Base-by-base conservation (phyloP, 2,888 invertebrate genomes). In the Carabus problematicus region DNA sequence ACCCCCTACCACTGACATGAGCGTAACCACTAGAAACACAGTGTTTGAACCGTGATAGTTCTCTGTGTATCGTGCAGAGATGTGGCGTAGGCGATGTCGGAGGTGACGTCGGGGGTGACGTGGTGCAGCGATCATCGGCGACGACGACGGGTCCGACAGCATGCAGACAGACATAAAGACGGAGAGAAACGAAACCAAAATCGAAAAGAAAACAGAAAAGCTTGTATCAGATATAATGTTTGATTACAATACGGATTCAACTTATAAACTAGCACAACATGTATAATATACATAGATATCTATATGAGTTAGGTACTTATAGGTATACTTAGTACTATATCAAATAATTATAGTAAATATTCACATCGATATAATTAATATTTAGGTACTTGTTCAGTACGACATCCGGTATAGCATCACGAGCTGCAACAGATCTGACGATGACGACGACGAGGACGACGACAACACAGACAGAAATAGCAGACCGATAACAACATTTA, bases 1-100 rank as follows among this genome's bases (percentile, higher is more conserved):
- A 90, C 95, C 95, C 91, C 95, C 96, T 91, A 96, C 95, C 90
- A 95, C 95, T 89, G 95, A 95, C 91, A 96, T 95, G 89, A 96
- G 94, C 87, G 94, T 93, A 89, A 91, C 93, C 87, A 96, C 96
- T 89, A 96, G 92, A 91, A 94, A 94, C 87, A 94, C 93, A 88
- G 95, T 95, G 90, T 95, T 95, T 87, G 94, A 95, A 88, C 95
- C 95, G 90, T 94, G 94, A 89, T 94, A 93, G 90, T 94, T 94
- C 90, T 93, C 94, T 94, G 91, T 87, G 60, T 29, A 29, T 29
- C 29, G 29, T 29, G 55, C 67, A 73, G 75, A 74, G 72, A 74
- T 72, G 75, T 77, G 78, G 77, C 76, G 79, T 77, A 74, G 75
- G 73, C 77, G 77, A 77, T 40, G 39, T 18, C 19, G 39, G 74